A percentile compares a stretch with the other conserved stretches of the same genome.
Conservation (phyloP, 2,888 invertebrate genomes). For the Odontocerum albicorne region DNA sequence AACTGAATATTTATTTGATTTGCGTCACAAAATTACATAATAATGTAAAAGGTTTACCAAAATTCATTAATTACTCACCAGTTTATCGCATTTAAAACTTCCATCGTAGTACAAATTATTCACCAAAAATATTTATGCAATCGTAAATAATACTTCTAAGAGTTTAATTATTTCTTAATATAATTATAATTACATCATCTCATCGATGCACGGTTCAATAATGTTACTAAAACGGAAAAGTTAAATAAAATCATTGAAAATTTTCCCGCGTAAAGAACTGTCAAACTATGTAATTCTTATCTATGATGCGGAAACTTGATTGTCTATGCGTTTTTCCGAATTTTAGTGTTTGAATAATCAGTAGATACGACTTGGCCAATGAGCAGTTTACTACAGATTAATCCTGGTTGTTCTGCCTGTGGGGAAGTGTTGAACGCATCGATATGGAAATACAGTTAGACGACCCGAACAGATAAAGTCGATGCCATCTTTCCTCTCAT, state of each 20-base stretch:
- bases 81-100: slow-evolving; percentile 1
- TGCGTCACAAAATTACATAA: too few species aligned
- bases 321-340: background rate
- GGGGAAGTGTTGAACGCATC: slow-evolving; percentile 18
- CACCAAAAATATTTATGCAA: background rate
- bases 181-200: too few species aligned
- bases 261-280: slow-evolving; percentile 5
- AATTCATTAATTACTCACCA: slow-evolving; percentile 10
- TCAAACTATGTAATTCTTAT: background rate
- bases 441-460: slow-evolving; percentile 50
- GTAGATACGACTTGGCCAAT: slow-evolving; percentile 22
- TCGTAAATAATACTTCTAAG: too few species aligned
- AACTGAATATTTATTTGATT: too few species aligned
- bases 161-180: too few species aligned
- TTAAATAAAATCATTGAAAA: too few species aligned
- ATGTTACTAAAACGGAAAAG: too few species aligned
- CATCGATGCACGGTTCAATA: too few species aligned
- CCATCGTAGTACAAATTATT: slow-evolving; percentile 3
- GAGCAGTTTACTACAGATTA: slow-evolving; percentile 26
- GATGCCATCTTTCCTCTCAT: slow-evolving; percentile 45
- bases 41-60: too few species aligned
- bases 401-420: slow-evolving; percentile 17
- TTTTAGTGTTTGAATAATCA: slow-evolving; percentile 14
- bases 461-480: slow-evolving; percentile 56
- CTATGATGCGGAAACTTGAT: too few species aligned